Conservation (phyloP, 2,113 vertebrate genomes). For the Sardina pilchardus region DNA sequence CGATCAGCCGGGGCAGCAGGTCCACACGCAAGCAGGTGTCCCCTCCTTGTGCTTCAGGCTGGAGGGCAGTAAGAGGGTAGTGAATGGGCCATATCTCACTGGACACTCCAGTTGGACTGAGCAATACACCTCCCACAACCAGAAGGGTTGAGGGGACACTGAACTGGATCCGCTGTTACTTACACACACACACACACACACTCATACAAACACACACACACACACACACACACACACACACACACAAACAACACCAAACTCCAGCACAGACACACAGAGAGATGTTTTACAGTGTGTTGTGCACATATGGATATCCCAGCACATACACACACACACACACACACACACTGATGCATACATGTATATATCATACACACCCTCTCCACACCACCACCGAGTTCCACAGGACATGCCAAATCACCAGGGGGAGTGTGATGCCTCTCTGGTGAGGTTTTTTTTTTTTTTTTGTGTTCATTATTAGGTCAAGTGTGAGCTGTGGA, state of each 20-base stretch:
- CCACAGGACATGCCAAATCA: slow-evolving; percentile 52
- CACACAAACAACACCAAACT: slow-evolving; percentile 13
- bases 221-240: slow-evolving; percentile 26
- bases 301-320: background rate
- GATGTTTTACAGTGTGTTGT: background rate
- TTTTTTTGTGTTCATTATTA: slow-evolving; percentile 45
- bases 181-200: too few relatives aligned
- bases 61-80: background rate
- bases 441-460: slow-evolving; percentile 34
- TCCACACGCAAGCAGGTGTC: slow-evolving; percentile 41
- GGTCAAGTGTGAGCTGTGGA: slow-evolving; percentile 52
- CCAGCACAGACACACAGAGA: slow-evolving; percentile 36
- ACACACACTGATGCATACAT: background rate
- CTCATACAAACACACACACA: background rate
- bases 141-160: background rate
- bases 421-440: slow-evolving; percentile 41
- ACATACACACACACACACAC: background rate
- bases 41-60: slow-evolving; percentile 7
- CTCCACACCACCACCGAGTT: slow-evolving; percentile 33
- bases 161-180: slow-evolving; percentile 61
- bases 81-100: slow-evolving; percentile 30
- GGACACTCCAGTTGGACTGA: background rate
- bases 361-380: slow-evolving; percentile 10
- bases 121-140: slow-evolving; percentile 21
- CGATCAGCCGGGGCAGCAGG: slow-evolving; percentile 44